Evolutionary conservation across 64 coral and sea anemone species (phyloP), one percentile per base, ranked within the genome.

Genomic region (Pocillopora verrucosa): DNA sequence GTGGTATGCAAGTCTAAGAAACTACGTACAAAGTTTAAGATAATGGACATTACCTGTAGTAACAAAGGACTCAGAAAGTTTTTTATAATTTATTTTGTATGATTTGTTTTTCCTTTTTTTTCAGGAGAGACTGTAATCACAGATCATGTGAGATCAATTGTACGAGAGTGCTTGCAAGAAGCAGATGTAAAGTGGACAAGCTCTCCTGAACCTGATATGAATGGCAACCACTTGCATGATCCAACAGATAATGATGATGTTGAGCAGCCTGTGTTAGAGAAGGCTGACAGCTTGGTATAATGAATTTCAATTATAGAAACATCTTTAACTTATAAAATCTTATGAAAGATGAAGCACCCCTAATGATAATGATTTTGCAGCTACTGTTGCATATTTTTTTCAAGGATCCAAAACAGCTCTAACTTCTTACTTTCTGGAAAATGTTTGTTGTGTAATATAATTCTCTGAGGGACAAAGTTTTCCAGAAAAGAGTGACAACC

Each of bases 91-190:
- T 61, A 30, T 30, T 30, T 30, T 30, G 30, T 30, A 30, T 30
- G 30, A 30, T 30, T 88, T 9, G 16, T 34, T 13, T 34, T 85
- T 17, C 30, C 30, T 63, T 38, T 20, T 38, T 20, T 34, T 76
- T 38, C 25, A 88, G 73, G 58, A 12, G 75, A 93, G 10, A 90
- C 88, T 77, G 91, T 96, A 16, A 94, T 98, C 10, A 98, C 92
- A 77, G 92, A 98, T 61, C 95, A 98, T 74, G 95, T 98, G 59
- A 83, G 95, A 25, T 98, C 92, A 34, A 98, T 98, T 73, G 95
- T 98, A 17, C 76, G 60, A 9, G 92, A 98, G 75, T 98, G 95
- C 78, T 77, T 98, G 5, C 84, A 98, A 76, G 89, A 94, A 76
- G 95, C 95, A 22, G 95, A 94, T 61, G 89, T 98, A 77, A 65